phyloP scores from a whole-genome alignment of 2,797 vertebrate genomes.

The Sarcophilus harrisii region DNA sequence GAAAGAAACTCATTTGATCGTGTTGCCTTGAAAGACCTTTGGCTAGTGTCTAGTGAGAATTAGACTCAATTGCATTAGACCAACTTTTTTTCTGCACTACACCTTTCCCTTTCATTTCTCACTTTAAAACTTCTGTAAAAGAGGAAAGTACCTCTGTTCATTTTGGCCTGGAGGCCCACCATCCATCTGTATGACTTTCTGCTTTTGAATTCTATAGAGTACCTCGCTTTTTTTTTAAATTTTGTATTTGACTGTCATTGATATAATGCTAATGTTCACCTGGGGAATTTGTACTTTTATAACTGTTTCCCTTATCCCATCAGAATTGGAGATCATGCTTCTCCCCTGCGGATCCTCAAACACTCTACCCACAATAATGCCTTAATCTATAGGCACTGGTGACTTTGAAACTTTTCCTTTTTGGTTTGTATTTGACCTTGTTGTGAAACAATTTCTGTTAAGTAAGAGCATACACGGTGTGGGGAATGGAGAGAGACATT shows the following conservation, averaged over 20 bases:
- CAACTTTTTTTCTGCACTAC: not conserved
- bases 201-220: not conserved
- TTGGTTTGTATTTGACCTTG: not conserved
- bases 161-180: not conserved
- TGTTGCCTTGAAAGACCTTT: not conserved
- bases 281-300: conserved; percentile 8
- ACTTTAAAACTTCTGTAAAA: not conserved
- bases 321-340: not conserved
- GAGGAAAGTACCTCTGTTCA: not conserved
- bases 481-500: not conserved
- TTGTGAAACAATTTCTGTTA: not conserved
- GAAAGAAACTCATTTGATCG: not conserved
- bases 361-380: not conserved
- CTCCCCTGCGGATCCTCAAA: not conserved
- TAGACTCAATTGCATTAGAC: not conserved
- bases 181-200: not conserved
- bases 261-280: not conserved
- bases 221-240: not conserved
- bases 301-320: not conserved
- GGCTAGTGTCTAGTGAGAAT: not conserved
- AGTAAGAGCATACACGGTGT: too few species aligned
- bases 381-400: not conserved
- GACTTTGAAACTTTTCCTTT: not conserved
- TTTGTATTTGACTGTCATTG: not conserved
- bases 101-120: not conserved